Percentiles rank a stretch among this genome's conserved stretches.
phyloP scores from a whole-genome alignment of 2,113 vertebrate species.

The Petaurus breviceps region DNA sequence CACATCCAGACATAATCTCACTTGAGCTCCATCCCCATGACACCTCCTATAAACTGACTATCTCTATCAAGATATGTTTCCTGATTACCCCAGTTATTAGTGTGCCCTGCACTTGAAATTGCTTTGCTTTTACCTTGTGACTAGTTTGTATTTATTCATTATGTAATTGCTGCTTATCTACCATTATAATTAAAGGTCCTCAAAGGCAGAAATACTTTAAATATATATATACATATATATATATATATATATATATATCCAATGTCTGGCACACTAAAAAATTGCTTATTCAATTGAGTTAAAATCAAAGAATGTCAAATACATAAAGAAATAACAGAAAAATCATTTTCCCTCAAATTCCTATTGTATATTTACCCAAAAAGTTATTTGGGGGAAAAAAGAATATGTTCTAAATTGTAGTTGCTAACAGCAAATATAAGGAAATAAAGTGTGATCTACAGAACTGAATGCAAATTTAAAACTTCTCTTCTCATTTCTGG shows the following conservation, averaged over 20 bases:
- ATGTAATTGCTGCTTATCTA: neutral
- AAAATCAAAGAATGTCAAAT: conserved; percentile 27
- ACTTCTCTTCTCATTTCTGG: conserved; percentile 64
- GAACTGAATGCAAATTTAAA: conserved; percentile 72
- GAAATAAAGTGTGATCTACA: conserved; percentile 56
- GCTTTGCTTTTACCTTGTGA: neutral
- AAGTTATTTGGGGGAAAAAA: conserved; percentile 50
- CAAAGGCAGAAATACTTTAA: neutral
- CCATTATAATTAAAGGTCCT: neutral
- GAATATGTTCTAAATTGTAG: conserved; percentile 56
- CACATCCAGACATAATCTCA: neutral
- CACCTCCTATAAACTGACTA: neutral
- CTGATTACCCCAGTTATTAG: neutral
- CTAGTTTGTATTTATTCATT: neutral
- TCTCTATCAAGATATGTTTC: neutral
- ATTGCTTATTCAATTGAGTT: neutral
- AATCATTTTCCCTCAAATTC: conserved; percentile 45
- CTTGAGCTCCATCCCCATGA: neutral
- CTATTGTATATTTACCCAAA: conserved; percentile 39
- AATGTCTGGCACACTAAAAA: neutral
- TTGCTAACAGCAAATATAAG: conserved; percentile 54
- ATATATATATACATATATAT: too few species aligned
- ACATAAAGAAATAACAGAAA: conserved; percentile 17
- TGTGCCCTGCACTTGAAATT: neutral
- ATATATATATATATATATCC: too few species aligned